Evolutionary conservation across 2,113 vertebrate species (phyloP), one percentile per base, ranked within the genome.

Genomic region (Carollia perspicillata): DNA sequence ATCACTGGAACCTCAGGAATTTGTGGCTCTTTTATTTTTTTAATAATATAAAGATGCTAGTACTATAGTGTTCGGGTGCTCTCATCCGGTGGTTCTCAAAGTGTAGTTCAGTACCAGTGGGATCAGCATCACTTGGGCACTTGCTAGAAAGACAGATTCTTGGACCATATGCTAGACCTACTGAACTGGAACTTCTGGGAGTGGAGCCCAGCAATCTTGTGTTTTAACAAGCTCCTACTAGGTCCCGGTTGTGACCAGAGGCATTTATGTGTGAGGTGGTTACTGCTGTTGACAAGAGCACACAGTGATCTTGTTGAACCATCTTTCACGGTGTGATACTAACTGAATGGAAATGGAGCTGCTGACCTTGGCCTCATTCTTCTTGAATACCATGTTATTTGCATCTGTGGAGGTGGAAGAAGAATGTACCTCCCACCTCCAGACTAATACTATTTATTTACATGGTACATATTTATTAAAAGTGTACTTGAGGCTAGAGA

Each of bases 61-160:
- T 74, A 30, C 6, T 68, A 0, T 66, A 58, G 3, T 33, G 49
- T 58, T 40, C 42, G 37, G 44, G 40, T 66, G 6, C 17, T 71
- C 11, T 60, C 20, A 53, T 20, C 30, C 8, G n/a, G 11, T 84
- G 68, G 16, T 53, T 86, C 55, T 86, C 17, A 66, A 35, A 49
- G 18, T 58, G 20, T 90, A 80, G 20, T 72, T 33, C 20, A 66
- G 55, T 28, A 49, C 35, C 28, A 71, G 55, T 30, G 77, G 22
- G 65, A 12, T 72, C n/a, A 92, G 18, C 35, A 55, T 84, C 42
- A 80, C 55, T 33, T 81, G 49, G 68, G 53, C 69, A 74, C 35
- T 89, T 89, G n/a, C 37, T 89, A 20, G n/a, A 86, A 88, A 81
- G 68, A 30, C 42, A 53, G n/a, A n/a, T 81, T 94, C 83, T 94